A percentile compares a stretch with the other conserved stretches of the same genome.
Evolutionary conservation across 2,888 invertebrate genomes (phyloP).

Genomic region (Brenthis hecate): DNA sequence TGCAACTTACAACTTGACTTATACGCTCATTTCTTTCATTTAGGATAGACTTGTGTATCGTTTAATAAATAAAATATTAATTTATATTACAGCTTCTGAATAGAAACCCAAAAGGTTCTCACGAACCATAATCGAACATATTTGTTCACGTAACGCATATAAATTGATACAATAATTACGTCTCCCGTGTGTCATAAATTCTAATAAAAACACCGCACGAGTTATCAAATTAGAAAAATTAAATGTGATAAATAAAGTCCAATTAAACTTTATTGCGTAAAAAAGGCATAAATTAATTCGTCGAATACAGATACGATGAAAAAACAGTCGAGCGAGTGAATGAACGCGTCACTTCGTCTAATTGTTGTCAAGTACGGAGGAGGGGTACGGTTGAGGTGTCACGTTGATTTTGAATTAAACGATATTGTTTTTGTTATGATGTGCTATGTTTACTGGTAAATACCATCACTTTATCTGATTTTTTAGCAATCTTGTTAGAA

Average conservation of each 20-base stretch:
- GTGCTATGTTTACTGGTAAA: no score
- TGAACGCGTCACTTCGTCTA: slow-evolving; percentile 51
- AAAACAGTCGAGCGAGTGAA: slow-evolving; percentile 43
- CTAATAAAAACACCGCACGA: slow-evolving; percentile 64
- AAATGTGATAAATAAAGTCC: slow-evolving; percentile 81
- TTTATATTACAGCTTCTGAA: slow-evolving; percentile 33
- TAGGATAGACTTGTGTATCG: not conserved
- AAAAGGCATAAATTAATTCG: slow-evolving; percentile 80
- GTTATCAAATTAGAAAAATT: slow-evolving; percentile 82
- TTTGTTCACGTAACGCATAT: slow-evolving; percentile 71
- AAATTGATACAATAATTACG: slow-evolving; percentile 68
- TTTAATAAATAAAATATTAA: slow-evolving; percentile 41
- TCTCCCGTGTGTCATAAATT: slow-evolving; percentile 65
- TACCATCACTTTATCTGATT: no score
- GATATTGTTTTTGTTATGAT: no score
- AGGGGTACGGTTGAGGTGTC: slow-evolving; percentile 5
- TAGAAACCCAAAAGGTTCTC: slow-evolving; percentile 23
- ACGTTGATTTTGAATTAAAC: no score
- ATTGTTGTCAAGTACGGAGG: slow-evolving; percentile 46
- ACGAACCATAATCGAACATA: slow-evolving; percentile 53
- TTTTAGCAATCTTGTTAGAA: no score
- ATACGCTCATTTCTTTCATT: slow-evolving; percentile 2
- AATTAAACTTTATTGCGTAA: slow-evolving; percentile 82
- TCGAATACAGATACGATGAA: slow-evolving; percentile 50
- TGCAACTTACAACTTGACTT: not conserved